A percentile compares a stretch with the other conserved stretches of the same genome.
These are phyloP conservation scores for Fistularia tabacaria DNA, from an alignment of 2,797 vertebrate species.

Conservation along the genomic window DNA sequence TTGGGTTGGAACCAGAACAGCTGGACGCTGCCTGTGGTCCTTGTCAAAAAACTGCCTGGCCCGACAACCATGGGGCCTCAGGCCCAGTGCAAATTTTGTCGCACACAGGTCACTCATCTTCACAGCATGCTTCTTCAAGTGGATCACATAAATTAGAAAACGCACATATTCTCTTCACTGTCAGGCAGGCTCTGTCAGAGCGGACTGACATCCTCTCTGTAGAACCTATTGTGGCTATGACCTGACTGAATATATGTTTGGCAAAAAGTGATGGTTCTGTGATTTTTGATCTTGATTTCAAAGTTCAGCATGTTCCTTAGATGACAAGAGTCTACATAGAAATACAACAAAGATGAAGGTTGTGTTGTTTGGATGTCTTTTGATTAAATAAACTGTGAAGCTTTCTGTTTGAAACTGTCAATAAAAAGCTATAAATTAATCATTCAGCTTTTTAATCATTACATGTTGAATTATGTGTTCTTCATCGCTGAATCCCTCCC, in stretches of 20 bases:
- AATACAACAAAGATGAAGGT: too few relatives aligned
- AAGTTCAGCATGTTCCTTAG: too few relatives aligned
- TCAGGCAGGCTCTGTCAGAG: constrained; percentile 69
- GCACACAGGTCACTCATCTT: constrained; percentile 64
- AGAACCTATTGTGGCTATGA: constrained; percentile 79
- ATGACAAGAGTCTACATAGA: too few relatives aligned
- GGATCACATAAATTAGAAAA: constrained; percentile 57
- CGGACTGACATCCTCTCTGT: constrained; percentile 83
- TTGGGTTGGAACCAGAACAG: constrained; percentile 34
- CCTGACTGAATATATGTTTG: constrained; percentile 51
- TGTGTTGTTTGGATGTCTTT: too few relatives aligned
- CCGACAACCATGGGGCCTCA: constrained; percentile 55
- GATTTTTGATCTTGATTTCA: too few relatives aligned
- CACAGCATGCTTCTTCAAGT: constrained; percentile 53
- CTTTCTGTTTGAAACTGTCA: too few relatives aligned
- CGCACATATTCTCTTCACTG: constrained; percentile 62
- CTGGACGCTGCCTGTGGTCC: constrained; percentile 49
- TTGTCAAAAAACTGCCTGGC: constrained; percentile 77
- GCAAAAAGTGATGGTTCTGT: too few relatives aligned
- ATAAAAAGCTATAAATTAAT: too few relatives aligned
- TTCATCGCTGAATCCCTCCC: too few relatives aligned
- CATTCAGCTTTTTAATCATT: too few relatives aligned
- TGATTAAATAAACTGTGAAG: too few relatives aligned
- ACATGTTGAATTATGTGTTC: too few relatives aligned
- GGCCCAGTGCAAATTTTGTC: constrained; percentile 28